These are phyloP conservation scores for Megaptera novaeangliae DNA, from an alignment of 2,113 vertebrate species.

Conservation along the genomic window DNA sequence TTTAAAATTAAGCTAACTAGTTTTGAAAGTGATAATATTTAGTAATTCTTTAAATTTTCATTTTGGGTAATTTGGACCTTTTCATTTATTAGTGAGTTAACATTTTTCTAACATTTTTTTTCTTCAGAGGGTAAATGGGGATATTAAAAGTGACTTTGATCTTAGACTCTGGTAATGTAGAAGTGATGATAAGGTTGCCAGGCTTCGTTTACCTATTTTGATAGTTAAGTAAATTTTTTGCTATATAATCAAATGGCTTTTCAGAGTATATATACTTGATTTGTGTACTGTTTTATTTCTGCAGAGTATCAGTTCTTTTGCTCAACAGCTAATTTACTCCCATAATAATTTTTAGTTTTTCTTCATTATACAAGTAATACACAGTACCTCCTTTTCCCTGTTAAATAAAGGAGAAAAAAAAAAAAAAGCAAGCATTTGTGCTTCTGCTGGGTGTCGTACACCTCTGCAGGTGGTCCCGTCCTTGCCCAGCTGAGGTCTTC, in stretches of 20 bases:
- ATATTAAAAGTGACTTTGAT: background rate
- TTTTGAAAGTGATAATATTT: constrained; percentile 1
- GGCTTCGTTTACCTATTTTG: constrained; percentile 2
- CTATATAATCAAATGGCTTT: background rate
- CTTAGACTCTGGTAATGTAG: background rate
- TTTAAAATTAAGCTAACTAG: background rate
- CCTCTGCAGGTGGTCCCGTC: background rate
- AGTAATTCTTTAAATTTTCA: background rate
- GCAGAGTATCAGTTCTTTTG: background rate
- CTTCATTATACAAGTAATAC: background rate
- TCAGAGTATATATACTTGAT: background rate
- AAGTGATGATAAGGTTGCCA: background rate
- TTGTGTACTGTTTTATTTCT: background rate
- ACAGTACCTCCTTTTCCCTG: background rate
- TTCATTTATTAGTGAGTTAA: background rate
- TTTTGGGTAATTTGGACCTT: background rate
- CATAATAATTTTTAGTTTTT: background rate
- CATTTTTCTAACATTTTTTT: background rate
- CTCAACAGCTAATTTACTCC: background rate
- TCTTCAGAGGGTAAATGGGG: background rate
- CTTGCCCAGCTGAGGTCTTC: background rate
- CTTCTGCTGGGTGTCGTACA: too few relatives aligned
- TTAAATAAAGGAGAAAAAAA: background rate
- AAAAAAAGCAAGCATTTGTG: background rate
- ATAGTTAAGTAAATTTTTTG: background rate